Percentiles rank a stretch among this genome's conserved stretches.
phyloP scores from a whole-genome alignment of 2,888 invertebrate genomes.

The Agrotis exclamationis region DNA sequence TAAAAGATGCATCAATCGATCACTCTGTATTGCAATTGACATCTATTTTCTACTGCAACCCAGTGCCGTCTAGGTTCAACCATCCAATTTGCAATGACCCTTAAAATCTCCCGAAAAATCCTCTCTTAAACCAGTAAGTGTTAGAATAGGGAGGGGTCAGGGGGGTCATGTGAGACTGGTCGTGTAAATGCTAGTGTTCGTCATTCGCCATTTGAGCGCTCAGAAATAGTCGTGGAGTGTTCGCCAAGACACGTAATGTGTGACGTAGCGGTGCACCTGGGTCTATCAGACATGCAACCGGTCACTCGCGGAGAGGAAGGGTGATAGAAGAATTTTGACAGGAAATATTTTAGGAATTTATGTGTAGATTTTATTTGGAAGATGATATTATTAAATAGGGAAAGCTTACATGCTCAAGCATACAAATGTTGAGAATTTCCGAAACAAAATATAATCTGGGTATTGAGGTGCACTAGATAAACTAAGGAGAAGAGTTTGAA shows the following conservation, averaged over 20 bases:
- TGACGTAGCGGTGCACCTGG: conserved; percentile 65
- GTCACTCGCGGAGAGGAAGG: conserved; percentile 1
- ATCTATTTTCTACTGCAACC: conserved; percentile 62
- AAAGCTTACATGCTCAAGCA: too few relatives aligned
- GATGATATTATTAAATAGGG: too few relatives aligned
- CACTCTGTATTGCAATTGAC: conserved; percentile 50
- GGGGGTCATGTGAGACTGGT: conserved; percentile 60
- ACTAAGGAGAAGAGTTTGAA: too few relatives aligned
- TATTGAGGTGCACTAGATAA: too few relatives aligned
- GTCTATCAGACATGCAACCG: conserved; percentile 61
- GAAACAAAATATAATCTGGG: too few relatives aligned
- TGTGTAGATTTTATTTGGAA: too few relatives aligned
- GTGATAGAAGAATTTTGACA: not conserved
- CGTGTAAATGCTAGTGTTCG: conserved; percentile 71
- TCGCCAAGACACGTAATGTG: conserved; percentile 81
- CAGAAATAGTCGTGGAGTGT: conserved; percentile 82
- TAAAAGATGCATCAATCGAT: conserved; percentile 59
- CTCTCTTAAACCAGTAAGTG: not conserved
- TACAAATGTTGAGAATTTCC: too few relatives aligned
- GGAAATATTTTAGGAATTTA: too few relatives aligned
- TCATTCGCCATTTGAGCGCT: conserved; percentile 80
- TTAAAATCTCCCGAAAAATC: not conserved
- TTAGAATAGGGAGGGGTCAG: conserved; percentile 21
- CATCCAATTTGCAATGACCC: conserved; percentile 40
- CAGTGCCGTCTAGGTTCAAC: conserved; percentile 44